Evolutionary conservation across 2,113 vertebrate species (phyloP).

Genomic region (Morphnarchus princeps): DNA sequence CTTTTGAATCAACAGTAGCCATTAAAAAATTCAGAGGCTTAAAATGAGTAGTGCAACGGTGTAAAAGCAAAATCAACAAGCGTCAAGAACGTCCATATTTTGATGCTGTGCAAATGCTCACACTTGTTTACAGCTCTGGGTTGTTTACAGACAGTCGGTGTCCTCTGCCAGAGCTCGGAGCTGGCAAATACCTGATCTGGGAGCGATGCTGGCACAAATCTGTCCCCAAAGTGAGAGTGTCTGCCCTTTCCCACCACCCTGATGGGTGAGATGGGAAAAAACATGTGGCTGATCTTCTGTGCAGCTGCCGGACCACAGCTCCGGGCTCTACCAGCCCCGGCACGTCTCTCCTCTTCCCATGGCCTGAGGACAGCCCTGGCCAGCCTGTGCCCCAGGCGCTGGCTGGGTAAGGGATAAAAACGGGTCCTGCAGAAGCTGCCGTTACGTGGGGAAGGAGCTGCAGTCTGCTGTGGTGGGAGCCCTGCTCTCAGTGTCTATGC

Average conservation of each 20-base stretch:
- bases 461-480: background rate
- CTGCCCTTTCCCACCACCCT: background rate
- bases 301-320: background rate
- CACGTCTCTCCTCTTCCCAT: background rate
- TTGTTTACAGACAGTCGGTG: background rate
- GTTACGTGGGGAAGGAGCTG: background rate
- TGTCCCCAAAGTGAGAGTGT: background rate
- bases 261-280: fast-evolving
- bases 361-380: background rate
- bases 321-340: fast-evolving
- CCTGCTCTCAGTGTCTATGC: fast-evolving
- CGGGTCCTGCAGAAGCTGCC: background rate
- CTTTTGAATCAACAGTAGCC: background rate
- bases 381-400: background rate
- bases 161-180: background rate
- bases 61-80: background rate
- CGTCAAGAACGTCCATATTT: background rate
- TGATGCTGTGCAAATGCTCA: fast-evolving
- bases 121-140: background rate
- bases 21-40: conserved; percentile 21
- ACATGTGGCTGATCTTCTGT: fast-evolving
- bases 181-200: background rate
- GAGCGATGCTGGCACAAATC: fast-evolving
- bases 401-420: background rate
- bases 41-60: background rate